A percentile compares a stretch with the other conserved stretches of the same genome.
phyloP scores from a whole-genome alignment of 2,113 vertebrate genomes.

The Ptyas mucosa region DNA sequence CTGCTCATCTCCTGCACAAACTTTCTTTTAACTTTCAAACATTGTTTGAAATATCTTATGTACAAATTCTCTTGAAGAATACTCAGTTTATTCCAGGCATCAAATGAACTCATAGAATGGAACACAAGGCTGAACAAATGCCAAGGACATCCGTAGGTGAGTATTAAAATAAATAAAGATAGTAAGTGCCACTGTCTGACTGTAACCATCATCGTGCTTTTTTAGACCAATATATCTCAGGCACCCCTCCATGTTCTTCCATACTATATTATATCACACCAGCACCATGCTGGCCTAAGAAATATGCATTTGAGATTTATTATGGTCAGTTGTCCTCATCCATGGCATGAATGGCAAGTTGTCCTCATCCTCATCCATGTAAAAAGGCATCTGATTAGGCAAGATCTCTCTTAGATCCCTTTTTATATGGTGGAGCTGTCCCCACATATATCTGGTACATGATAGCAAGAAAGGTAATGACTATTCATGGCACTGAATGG shows the following conservation, averaged over 20 bases:
- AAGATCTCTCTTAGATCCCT: neutral
- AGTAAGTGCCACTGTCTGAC: neutral
- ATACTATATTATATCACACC: neutral
- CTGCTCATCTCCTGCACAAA: neutral
- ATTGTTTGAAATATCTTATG: neutral
- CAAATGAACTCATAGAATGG: neutral
- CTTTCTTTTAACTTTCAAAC: neutral
- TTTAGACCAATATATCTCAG: neutral
- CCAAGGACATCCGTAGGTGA: neutral
- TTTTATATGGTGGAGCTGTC: neutral
- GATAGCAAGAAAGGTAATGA: neutral
- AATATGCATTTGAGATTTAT: neutral
- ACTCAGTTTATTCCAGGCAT: neutral
- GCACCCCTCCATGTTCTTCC: neutral
- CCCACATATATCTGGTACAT: neutral
- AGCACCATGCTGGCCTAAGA: neutral
- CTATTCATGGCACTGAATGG: neutral
- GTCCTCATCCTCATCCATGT: neutral
- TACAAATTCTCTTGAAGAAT: neutral
- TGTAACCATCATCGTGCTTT: neutral
- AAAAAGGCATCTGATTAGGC: neutral
- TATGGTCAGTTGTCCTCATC: neutral
- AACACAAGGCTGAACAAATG: neutral
- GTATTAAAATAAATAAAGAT: neutral
- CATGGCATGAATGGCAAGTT: neutral